Evolutionary conservation across 2,888 invertebrate species (phyloP).

Genomic region (Caenorhabditis auriculariae): DNA sequence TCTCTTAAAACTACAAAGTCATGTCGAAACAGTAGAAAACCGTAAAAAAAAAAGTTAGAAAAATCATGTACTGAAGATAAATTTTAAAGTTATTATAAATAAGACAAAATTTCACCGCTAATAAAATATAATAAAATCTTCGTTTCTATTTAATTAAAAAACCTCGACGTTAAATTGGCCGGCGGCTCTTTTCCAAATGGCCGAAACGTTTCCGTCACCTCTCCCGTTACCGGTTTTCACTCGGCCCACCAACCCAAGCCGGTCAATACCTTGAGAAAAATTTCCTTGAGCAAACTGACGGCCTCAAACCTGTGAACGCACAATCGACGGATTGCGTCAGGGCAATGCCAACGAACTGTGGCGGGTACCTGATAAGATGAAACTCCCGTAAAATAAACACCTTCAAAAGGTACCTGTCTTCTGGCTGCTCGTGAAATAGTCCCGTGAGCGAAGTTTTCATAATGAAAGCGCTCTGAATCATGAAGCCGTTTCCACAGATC

Average conservation of each 20-base stretch:
- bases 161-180: conserved; percentile 50
- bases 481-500: neutral
- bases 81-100: too few relatives aligned
- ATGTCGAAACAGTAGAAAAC: too few relatives aligned
- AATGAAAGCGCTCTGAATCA: conserved; percentile 33
- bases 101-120: too few relatives aligned
- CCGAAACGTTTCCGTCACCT: conserved; percentile 52
- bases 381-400: neutral
- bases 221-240: conserved; percentile 55
- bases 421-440: conserved; percentile 47
- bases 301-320: conserved; percentile 33
- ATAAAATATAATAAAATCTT: neutral
- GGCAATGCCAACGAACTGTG: conserved; percentile 50
- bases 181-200: conserved; percentile 52
- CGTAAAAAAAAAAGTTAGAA: too few relatives aligned
- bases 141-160: too few relatives aligned
- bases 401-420: conserved; percentile 38
- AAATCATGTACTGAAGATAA: too few relatives aligned
- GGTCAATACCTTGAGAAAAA: conserved; percentile 27
- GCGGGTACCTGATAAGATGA: conserved; percentile 40
- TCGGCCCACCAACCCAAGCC: conserved; percentile 53
- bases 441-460: conserved; percentile 54
- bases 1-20: too few relatives aligned
- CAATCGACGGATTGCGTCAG: conserved; percentile 57
- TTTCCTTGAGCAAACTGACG: neutral